Percentiles rank a stretch among this genome's conserved stretches.
These are phyloP conservation scores for Caerostris extrusa DNA, from an alignment of 1,140 invertebrate species.

Conservation along the genomic window DNA sequence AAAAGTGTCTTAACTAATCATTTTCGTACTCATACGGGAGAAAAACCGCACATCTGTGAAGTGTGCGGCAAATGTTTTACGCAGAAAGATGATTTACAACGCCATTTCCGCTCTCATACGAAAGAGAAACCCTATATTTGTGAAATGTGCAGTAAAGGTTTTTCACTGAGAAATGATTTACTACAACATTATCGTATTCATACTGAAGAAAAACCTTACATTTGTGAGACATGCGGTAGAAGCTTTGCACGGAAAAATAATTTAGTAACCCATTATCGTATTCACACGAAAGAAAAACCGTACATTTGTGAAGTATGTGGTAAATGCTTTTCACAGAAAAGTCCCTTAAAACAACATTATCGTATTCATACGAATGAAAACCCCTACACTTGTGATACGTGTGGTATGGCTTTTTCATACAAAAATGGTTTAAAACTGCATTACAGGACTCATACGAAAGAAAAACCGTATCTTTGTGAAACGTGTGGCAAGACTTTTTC, in stretches of 20 bases:
- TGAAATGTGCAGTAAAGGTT: not conserved
- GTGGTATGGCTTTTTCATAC: not conserved
- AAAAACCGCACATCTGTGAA: too few relatives aligned
- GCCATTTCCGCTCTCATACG: too few relatives aligned
- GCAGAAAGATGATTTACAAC: too few relatives aligned
- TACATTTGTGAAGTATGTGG: not conserved
- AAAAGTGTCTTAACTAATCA: too few relatives aligned
- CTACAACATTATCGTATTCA: not conserved
- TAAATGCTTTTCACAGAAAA: not conserved
- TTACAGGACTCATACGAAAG: not conserved
- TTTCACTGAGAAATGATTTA: not conserved
- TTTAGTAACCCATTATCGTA: not conserved
- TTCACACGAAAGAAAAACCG: not conserved
- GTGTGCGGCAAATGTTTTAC: too few relatives aligned
- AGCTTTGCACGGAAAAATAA: not conserved
- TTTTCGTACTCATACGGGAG: too few relatives aligned
- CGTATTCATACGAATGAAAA: not conserved
- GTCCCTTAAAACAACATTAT: not conserved
- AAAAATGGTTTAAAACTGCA: not conserved
- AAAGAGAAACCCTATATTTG: too few relatives aligned
- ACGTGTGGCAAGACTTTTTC: not conserved
- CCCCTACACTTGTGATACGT: not conserved
- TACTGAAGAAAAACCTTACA: not conserved
- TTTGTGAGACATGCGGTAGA: not conserved
- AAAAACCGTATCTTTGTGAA: not conserved